Evolutionary conservation across 1,140 invertebrate genomes (phyloP).

Genomic region (Diorhabda sublineata): DNA sequence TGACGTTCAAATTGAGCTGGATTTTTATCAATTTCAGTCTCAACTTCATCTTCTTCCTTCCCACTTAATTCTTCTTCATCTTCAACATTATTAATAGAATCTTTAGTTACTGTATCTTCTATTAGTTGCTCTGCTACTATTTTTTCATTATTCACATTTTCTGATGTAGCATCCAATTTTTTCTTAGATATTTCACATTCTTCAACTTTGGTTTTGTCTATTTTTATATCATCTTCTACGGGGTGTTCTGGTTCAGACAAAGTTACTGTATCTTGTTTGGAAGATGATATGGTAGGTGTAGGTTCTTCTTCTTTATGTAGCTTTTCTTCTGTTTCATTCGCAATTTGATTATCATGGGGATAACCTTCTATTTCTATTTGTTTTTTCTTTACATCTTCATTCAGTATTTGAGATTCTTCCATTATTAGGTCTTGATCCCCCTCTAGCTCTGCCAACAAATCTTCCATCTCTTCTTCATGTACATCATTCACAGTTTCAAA

Average conservation of each 20-base stretch:
- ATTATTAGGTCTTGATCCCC: conserved; percentile 38
- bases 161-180: background rate
- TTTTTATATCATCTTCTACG: background rate
- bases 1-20: background rate
- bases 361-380: background rate
- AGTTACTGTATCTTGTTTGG: too few relatives aligned
- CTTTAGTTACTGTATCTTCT: background rate
- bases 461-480: conserved; percentile 55
- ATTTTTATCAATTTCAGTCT: background rate
- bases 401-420: conserved; percentile 19
- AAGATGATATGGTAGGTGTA: background rate
- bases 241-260: background rate
- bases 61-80: background rate
- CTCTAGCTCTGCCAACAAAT: conserved; percentile 57
- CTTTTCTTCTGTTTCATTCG: background rate
- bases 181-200: background rate
- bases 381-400: background rate
- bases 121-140: background rate
- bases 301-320: background rate
- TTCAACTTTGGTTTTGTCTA: too few relatives aligned
- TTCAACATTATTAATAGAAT: background rate
- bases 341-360: background rate
- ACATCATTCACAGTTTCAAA: conserved; percentile 51
- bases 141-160: background rate
- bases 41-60: background rate